These are phyloP conservation scores for Anguilla japonica DNA, from an alignment of 2,113 vertebrate species.

Conservation along the genomic window DNA sequence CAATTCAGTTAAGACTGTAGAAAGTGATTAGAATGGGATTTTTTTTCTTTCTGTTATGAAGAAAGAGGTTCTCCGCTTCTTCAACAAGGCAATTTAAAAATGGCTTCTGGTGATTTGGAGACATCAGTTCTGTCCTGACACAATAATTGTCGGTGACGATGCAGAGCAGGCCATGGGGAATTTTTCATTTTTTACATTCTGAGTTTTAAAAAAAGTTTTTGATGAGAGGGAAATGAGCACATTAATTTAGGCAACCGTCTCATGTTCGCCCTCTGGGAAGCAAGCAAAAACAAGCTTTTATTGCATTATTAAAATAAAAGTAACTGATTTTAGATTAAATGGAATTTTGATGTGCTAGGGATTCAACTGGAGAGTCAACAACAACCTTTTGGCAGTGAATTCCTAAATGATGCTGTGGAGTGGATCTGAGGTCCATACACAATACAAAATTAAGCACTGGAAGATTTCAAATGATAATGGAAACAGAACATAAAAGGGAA, in stretches of 20 bases:
- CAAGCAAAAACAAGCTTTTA: neutral
- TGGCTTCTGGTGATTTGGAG: slow-evolving; percentile 1
- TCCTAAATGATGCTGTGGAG: neutral
- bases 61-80: neutral
- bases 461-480: neutral
- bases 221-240: neutral
- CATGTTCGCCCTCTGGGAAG: slow-evolving; percentile 7
- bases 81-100: slow-evolving; percentile 5
- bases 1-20: neutral
- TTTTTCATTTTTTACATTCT: slow-evolving; percentile 3
- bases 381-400: neutral
- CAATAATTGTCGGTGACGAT: slow-evolving; percentile 9
- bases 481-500: neutral
- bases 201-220: slow-evolving; percentile 1
- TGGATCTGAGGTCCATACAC: neutral
- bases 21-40: neutral
- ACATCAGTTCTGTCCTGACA: slow-evolving; percentile 4
- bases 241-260: neutral
- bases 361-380: neutral
- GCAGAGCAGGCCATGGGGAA: slow-evolving; percentile 3
- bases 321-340: slow-evolving; percentile 14
- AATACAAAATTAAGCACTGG: neutral
- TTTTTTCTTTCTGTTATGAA: neutral
- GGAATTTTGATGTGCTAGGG: slow-evolving; percentile 2
- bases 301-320: slow-evolving; percentile 19